Base-by-base conservation (phyloP, 2,797 vertebrate species). In the Peromyscus aztecus region DNA sequence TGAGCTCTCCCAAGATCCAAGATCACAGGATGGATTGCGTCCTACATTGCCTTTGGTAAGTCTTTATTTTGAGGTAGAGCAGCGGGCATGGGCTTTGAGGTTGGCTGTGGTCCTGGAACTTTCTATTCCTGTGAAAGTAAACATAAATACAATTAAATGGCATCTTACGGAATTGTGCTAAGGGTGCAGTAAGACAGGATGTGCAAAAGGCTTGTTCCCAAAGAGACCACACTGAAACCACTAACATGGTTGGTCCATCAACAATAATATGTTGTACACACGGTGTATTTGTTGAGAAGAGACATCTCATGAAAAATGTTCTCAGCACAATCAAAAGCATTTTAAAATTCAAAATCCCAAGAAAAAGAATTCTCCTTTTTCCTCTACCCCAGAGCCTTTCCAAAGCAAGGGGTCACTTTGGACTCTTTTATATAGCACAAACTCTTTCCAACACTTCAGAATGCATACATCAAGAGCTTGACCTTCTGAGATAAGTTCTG, bases 401-500 rank as follows among this genome's bases (percentile, higher is more conserved):
- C 65, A 52, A 46, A 81, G 46, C 80, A n/a, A 78, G 55, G 29
- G 46, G 55, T 73, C 65, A 43, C 4, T 57, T 75, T 78, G 80
- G 34, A 75, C 29, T 71, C 40, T 34, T 73, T 63, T 73, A 21
- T 80, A 24, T 12, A 40, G 37, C 29, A 65, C 11, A 12, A 71
- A 75, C 46, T n/a, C 52, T 94, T 87, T 82, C 57, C 2, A 88
- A 89, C 23, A 59, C 59, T 93, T 96, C 76, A 69, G 61, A 81
- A 94, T 52, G 46, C 87, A 91, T 89, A n/a, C 43, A 34, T 69
- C 57, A 46, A 75, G 71, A 76, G 52, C 76, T 88, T 88, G 90
- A 92, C 69, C 73, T 91, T 92, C 86, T 85, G 82, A 90, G 88
- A 93, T 95, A 80, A 95, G 80, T 93, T 94, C 93, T 93, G 34